These are phyloP conservation scores for Paradisaea rubra DNA, from an alignment of 2,113 vertebrate genomes.

Conservation along the genomic window DNA sequence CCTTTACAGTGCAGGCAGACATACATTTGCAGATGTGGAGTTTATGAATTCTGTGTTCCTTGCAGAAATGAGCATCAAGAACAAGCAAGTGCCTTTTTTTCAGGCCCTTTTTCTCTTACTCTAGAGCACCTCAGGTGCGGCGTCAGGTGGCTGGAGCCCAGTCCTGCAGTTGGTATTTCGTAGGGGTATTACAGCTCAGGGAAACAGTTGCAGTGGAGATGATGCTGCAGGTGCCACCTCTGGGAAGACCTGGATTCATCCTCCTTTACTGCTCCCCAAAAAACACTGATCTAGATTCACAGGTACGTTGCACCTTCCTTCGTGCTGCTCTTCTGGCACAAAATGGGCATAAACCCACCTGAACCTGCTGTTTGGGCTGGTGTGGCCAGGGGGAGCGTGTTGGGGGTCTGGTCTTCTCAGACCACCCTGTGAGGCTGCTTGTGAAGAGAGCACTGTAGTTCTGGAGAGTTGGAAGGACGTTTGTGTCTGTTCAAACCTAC, in stretches of 20 bases:
- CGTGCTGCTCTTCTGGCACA: background rate
- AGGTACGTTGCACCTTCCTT: background rate
- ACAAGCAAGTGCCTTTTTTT: background rate
- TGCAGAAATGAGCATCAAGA: background rate
- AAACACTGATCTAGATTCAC: background rate
- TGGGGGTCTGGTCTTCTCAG: background rate
- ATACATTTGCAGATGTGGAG: background rate
- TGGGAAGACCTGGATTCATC: conserved; percentile 7
- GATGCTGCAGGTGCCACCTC: background rate
- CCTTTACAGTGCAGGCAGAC: background rate
- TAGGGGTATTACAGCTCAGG: background rate
- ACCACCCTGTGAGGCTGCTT: background rate
- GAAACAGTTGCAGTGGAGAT: background rate
- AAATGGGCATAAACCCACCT: background rate
- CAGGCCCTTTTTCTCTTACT: background rate
- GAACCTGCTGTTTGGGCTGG: background rate
- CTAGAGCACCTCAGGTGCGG: background rate
- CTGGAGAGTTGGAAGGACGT: background rate
- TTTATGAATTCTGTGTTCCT: background rate
- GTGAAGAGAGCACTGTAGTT: background rate
- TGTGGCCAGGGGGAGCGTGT: rapidly evolving
- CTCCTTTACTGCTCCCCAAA: background rate
- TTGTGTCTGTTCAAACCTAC: background rate
- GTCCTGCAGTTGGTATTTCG: background rate
- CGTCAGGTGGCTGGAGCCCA: background rate